These are phyloP conservation scores for Drosophila peninsularis DNA, from an alignment of 2,888 invertebrate species.

Conservation along the genomic window DNA sequence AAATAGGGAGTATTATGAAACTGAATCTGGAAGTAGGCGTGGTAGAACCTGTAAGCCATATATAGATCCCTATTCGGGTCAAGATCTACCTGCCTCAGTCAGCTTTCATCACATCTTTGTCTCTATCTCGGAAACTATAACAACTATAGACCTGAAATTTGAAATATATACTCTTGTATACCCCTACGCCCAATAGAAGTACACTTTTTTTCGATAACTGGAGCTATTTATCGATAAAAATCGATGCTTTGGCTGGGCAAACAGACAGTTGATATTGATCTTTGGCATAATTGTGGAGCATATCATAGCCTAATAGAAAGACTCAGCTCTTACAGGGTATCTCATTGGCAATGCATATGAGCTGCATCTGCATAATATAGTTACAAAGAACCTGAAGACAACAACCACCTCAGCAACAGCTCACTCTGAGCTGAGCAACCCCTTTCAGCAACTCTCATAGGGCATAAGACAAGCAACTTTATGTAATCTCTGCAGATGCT, in stretches of 20 bases:
- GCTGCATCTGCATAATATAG: too few relatives aligned
- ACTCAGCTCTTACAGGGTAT: neutral
- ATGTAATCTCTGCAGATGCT: slow-evolving; percentile 19
- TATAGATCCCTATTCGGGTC: too few relatives aligned
- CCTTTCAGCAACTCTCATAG: neutral
- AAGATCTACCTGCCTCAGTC: neutral
- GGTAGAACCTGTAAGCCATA: neutral
- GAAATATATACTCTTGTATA: slow-evolving; percentile 14
- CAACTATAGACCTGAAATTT: neutral
- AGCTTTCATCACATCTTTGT: neutral
- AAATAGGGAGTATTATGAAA: neutral
- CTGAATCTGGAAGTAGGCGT: neutral
- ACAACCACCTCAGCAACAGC: too few relatives aligned
- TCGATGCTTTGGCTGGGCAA: neutral
- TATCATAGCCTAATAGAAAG: neutral
- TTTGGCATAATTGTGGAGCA: neutral
- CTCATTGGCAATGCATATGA: too few relatives aligned
- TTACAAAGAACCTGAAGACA: too few relatives aligned
- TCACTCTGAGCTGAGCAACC: neutral
- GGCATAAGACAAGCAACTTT: neutral
- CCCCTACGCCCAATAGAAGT: neutral
- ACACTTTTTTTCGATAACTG: neutral
- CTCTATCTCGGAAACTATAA: neutral
- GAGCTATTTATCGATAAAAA: neutral
- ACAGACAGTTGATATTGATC: neutral